These are phyloP conservation scores for Ianthella basta DNA, from an alignment of 37 sponge, comb jelly and placozoan species.

Conservation along the genomic window DNA sequence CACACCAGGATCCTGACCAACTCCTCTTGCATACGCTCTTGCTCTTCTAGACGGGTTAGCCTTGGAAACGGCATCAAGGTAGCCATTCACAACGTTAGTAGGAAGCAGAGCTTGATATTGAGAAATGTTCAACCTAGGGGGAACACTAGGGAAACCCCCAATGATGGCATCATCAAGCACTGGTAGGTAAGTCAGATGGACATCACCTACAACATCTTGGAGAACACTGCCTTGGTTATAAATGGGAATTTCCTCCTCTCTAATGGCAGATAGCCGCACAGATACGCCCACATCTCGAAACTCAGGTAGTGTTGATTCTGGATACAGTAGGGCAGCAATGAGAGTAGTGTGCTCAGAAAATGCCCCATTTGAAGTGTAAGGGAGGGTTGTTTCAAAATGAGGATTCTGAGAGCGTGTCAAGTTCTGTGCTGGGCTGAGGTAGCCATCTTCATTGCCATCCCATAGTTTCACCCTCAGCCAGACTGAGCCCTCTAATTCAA, in stretches of 20 bases:
- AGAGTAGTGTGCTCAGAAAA: slow-evolving; percentile 59
- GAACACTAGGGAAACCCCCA: slow-evolving; percentile 47
- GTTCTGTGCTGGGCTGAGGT: slow-evolving; percentile 35
- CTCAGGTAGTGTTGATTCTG: slow-evolving; percentile 33
- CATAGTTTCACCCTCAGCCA: slow-evolving; percentile 81
- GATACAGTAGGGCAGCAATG: slow-evolving; percentile 42
- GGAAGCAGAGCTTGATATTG: slow-evolving; percentile 47
- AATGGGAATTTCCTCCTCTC: slow-evolving; percentile 43
- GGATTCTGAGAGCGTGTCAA: slow-evolving; percentile 29
- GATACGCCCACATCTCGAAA: slow-evolving; percentile 18
- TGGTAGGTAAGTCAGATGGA: slow-evolving; percentile 36
- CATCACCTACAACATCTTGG: slow-evolving; percentile 39
- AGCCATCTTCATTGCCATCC: slow-evolving; percentile 85
- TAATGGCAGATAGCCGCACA: slow-evolving; percentile 38
- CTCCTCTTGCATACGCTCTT: slow-evolving; percentile 11
- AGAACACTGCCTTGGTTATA: slow-evolving; percentile 54
- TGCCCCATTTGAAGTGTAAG: slow-evolving; percentile 39
- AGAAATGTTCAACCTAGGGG: not conserved
- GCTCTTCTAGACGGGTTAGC: slow-evolving; percentile 46
- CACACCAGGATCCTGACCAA: slow-evolving; percentile 63
- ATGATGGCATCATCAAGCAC: slow-evolving; percentile 30
- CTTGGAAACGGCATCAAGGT: slow-evolving; percentile 34
- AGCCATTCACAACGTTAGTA: slow-evolving; percentile 5
- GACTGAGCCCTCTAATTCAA: slow-evolving; percentile 69
- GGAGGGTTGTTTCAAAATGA: slow-evolving; percentile 40